Conservation (phyloP, 1,140 invertebrate genomes). For the Tetragonula clypearis region DNA sequence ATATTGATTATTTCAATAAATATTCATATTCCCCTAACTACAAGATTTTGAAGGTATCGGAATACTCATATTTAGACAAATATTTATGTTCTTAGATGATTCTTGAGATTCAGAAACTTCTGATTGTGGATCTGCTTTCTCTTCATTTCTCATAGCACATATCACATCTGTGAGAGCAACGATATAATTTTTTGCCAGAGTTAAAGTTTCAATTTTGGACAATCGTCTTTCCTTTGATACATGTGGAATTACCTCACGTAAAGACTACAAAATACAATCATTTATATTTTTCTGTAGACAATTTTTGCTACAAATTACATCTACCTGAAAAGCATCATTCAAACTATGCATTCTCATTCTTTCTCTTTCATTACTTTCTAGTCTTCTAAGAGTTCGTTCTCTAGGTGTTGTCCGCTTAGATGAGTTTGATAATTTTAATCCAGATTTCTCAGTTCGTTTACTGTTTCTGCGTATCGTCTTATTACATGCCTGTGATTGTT, state of each 20-base stretch:
- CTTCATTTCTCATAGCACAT: slow-evolving; percentile 86
- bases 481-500: slow-evolving; percentile 48
- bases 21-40: slow-evolving; percentile 59
- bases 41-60: slow-evolving; percentile 67
- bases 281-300: not conserved
- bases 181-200: slow-evolving; percentile 96
- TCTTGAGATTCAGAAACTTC: slow-evolving; percentile 43
- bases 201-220: slow-evolving; percentile 95
- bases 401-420: slow-evolving; percentile 73
- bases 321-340: slow-evolving; percentile 95
- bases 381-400: slow-evolving; percentile 91
- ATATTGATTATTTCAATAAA: slow-evolving; percentile 46
- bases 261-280: slow-evolving; percentile 84
- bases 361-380: slow-evolving; percentile 96
- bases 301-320: slow-evolving; percentile 1
- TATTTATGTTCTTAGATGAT: slow-evolving; percentile 50
- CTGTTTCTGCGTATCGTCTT: slow-evolving; percentile 46
- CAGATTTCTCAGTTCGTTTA: slow-evolving; percentile 59
- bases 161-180: slow-evolving; percentile 95
- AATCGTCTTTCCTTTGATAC: slow-evolving; percentile 92
- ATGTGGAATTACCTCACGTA: slow-evolving; percentile 95
- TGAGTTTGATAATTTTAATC: slow-evolving; percentile 65
- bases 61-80: slow-evolving; percentile 63
- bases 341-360: slow-evolving; percentile 96
- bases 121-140: slow-evolving; percentile 66